Evolutionary conservation across 2,888 invertebrate genomes (phyloP).

Genomic region (Chloroclysta siterata): DNA sequence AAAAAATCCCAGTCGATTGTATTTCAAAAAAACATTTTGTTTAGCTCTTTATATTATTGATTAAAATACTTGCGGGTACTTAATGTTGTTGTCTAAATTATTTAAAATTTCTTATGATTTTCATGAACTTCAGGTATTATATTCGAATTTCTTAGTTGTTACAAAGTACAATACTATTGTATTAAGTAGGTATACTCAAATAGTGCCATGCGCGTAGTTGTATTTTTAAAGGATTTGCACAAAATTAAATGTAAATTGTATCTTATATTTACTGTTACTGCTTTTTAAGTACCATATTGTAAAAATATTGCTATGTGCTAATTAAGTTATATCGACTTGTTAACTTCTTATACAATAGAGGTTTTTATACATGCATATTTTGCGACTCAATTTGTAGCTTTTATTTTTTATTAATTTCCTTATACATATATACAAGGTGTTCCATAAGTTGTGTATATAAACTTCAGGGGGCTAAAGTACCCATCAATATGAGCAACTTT

Average conservation of each 20-base stretch:
- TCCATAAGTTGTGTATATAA: no score
- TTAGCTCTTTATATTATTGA: background rate
- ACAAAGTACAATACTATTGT: slow-evolving; percentile 18
- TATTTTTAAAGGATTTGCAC: slow-evolving; percentile 29
- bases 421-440: no score
- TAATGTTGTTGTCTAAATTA: slow-evolving; percentile 5
- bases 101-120: slow-evolving; percentile 4
- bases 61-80: background rate
- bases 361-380: no score
- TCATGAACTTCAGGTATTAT: slow-evolving; percentile 13
- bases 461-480: no score
- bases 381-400: no score
- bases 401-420: no score
- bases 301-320: slow-evolving; percentile 7
- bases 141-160: slow-evolving; percentile 23
- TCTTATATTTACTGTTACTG: slow-evolving; percentile 13
- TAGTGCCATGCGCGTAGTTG: slow-evolving; percentile 38
- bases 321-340: slow-evolving; percentile 2
- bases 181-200: slow-evolving; percentile 17
- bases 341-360: background rate
- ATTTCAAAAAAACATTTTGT: slow-evolving; percentile 2
- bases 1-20: slow-evolving; percentile 6
- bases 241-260: slow-evolving; percentile 21
- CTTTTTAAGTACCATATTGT: slow-evolving; percentile 14
- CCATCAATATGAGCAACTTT: no score